Base-by-base conservation (phyloP, 2,797 vertebrate genomes). In the Molossus alvarezi region DNA sequence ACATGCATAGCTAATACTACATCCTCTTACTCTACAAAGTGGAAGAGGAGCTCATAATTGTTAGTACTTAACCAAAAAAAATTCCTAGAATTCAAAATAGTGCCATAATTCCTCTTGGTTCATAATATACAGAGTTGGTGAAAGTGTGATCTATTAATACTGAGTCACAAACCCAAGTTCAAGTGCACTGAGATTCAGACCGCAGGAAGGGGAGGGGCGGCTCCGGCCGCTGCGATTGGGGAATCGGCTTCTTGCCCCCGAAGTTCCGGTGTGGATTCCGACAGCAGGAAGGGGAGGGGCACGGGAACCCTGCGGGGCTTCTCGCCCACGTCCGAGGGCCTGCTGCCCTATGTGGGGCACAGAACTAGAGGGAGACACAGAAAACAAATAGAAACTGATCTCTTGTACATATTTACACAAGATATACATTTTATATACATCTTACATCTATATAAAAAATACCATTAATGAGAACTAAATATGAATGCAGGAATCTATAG, bases 271-370 rank as follows among this genome's bases (percentile, higher is more conserved):
- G 41, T 45, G 41, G 41, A 45, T 45, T 45, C 41, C 41, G 41
- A 45, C 41, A 45, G 41, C 41, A 45, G 41, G 41, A 45, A 45
- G 41, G 41, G 4, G 41, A 33, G 41, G 41, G 5, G 41, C 41
- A 6, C 6, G 41, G 41, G 41, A 6, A 45, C 41, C 4, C 41
- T 45, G 41, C 41, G 41, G 41, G n/a, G 65, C 64, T 17, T 15
- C 60, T 29, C n/a, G 64, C 13, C 64, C 64, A 3, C 64, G 29
- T 45, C 41, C 41, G 5, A 45, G 4, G 41, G 41, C 41, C 41
- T 45, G 41, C 41, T 45, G 79, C 37, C 98, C 97, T 98, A 99
- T 95, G 99, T 99, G 64, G 99, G 99, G 98, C 99, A 99, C 79
- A 99, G 98, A 97, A 99, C 99, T 99, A 98, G 27, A 98, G 98